Evolutionary conservation across 2,797 vertebrate genomes (phyloP).

Genomic region (Peromyscus aztecus): DNA sequence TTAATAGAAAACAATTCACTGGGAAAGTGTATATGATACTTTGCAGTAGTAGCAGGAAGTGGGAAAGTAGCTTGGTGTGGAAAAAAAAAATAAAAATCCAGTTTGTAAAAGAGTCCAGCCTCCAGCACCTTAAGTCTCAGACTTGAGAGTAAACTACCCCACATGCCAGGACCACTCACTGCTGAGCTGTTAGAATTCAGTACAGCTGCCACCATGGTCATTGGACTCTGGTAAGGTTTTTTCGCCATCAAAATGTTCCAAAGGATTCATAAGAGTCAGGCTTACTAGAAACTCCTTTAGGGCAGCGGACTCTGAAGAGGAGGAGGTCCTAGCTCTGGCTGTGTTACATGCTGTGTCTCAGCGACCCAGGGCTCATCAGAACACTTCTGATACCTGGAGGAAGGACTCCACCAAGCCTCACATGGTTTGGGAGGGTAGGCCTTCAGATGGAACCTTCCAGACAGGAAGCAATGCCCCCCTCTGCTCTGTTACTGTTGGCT

Average conservation of each 20-base stretch:
- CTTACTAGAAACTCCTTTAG: neutral
- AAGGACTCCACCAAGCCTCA: neutral
- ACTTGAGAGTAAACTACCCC: constrained; percentile 9
- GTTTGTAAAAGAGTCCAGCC: neutral
- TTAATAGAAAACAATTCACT: neutral
- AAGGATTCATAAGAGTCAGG: constrained; percentile 24
- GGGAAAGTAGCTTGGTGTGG: neutral
- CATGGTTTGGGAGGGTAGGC: neutral
- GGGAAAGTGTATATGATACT: neutral
- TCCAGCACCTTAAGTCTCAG: neutral
- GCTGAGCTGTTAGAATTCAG: constrained; percentile 57
- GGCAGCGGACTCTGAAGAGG: neutral
- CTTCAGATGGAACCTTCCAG: neutral
- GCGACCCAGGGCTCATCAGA: neutral
- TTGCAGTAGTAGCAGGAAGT: neutral
- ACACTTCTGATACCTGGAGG: neutral
- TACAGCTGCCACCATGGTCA: neutral
- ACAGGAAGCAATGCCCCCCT: neutral
- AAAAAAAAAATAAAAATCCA: neutral
- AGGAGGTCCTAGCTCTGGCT: neutral
- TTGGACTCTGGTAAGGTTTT: constrained; percentile 32
- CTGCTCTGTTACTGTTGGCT: neutral
- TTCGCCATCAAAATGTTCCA: constrained; percentile 13
- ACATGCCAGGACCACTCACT: neutral
- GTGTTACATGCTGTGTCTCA: neutral